Conservation (phyloP, 2,113 vertebrate species). For the Strigops habroptila region DNA sequence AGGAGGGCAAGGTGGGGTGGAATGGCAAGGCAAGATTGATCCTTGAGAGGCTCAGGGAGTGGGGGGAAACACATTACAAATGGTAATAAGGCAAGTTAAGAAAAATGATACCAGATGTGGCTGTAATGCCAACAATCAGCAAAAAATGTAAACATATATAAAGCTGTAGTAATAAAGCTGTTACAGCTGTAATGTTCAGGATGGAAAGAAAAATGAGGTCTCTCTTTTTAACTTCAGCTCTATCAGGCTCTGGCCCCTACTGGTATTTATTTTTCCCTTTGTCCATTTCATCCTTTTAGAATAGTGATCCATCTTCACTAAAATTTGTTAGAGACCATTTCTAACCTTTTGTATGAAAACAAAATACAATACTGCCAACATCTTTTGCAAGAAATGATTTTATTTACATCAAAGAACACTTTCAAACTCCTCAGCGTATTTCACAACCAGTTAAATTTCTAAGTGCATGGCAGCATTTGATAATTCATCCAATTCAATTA, state of each 20-base stretch:
- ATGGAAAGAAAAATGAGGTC: conserved; percentile 39
- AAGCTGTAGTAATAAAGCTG: conserved; percentile 59
- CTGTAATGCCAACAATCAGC: conserved; percentile 59
- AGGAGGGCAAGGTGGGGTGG: neutral
- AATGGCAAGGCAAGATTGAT: conserved; percentile 50
- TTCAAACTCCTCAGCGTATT: conserved; percentile 49
- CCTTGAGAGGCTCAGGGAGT: conserved; percentile 53
- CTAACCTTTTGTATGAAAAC: conserved; percentile 33
- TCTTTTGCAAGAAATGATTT: conserved; percentile 34
- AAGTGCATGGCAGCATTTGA: neutral
- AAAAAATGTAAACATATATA: conserved; percentile 65
- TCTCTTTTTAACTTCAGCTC: conserved; percentile 36
- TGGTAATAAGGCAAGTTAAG: conserved; percentile 64
- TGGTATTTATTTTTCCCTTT: conserved; percentile 51
- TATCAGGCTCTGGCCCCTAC: conserved; percentile 35
- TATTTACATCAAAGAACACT: conserved; percentile 46
- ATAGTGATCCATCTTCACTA: conserved; percentile 60
- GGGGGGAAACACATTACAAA: conserved; percentile 49
- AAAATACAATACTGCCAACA: conserved; percentile 15
- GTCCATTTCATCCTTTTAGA: conserved; percentile 56
- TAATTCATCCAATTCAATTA: neutral
- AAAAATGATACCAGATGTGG: conserved; percentile 74
- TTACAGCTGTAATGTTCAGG: conserved; percentile 58
- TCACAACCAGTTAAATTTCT: conserved; percentile 59
- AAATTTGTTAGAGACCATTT: conserved; percentile 51